phyloP scores from a whole-genome alignment of 2,888 invertebrate genomes.

The Caenorhabditis angaria region DNA sequence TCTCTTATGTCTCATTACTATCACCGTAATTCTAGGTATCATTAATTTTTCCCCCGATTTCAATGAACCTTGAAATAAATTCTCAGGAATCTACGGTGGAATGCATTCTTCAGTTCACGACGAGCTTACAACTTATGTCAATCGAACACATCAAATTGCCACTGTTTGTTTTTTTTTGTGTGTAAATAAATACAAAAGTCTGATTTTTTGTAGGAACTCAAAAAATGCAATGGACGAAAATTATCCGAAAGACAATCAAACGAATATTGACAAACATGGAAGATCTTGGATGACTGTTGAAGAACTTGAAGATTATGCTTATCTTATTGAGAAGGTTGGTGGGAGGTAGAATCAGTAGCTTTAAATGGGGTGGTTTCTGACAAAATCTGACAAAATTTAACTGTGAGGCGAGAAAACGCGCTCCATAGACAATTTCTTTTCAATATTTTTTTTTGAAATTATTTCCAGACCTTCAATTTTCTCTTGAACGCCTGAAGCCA shows the following conservation, averaged over 20 bases:
- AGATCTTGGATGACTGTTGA: conserved; percentile 57
- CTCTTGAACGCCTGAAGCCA: no score
- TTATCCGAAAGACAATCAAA: conserved; percentile 51
- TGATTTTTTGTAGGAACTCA: conserved; percentile 39
- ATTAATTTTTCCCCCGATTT: no score
- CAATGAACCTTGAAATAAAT: not conserved
- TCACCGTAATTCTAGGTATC: conserved; percentile 58
- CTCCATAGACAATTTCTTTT: no score
- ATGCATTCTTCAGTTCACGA: conserved; percentile 59
- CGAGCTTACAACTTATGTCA: conserved; percentile 58
- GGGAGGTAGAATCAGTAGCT: no score
- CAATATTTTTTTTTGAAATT: no score
- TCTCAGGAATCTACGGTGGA: conserved; percentile 59
- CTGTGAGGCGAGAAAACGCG: no score
- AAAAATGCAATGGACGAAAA: conserved; percentile 57
- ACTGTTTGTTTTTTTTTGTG: conserved; percentile 23
- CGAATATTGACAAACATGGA: conserved; percentile 41
- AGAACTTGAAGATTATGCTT: conserved; percentile 53
- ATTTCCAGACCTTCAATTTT: no score
- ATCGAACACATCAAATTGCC: conserved; percentile 60
- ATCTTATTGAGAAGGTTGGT: conserved; percentile 46
- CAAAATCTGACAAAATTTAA: no score
- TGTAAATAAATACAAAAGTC: not conserved
- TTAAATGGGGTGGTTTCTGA: no score
- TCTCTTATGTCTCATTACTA: conserved; percentile 57